phyloP scores from a whole-genome alignment of 2,888 invertebrate species.

The Monoplex corrugatus region DNA sequence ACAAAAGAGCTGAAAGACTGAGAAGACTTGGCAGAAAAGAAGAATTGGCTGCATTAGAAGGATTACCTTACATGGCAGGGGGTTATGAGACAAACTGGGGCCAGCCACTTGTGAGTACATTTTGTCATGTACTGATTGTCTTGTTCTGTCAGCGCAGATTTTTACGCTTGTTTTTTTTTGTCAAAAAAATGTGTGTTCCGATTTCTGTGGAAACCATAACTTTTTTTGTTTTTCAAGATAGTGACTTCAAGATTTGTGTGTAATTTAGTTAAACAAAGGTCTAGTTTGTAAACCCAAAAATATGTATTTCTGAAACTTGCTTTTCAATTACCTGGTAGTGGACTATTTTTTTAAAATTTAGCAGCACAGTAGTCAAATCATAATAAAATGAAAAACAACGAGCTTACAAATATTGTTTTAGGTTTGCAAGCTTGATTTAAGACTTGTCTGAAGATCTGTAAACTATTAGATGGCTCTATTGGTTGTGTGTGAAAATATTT shows the following conservation, averaged over 20 bases:
- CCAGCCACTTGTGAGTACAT: not conserved
- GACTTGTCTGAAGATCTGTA: not conserved
- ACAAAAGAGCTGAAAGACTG: conserved; percentile 31
- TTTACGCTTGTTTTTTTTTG: too few relatives aligned
- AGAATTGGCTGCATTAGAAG: conserved; percentile 16
- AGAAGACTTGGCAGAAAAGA: conserved; percentile 40
- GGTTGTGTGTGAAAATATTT: conserved; percentile 16
- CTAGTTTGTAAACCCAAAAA: conserved; percentile 5
- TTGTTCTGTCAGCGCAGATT: too few relatives aligned
- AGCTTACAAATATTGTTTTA: not conserved
- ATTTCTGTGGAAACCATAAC: not conserved
- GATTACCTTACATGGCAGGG: conserved; percentile 17
- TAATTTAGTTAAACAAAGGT: conserved; percentile 19
- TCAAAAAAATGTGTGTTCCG: not conserved
- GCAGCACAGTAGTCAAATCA: too few relatives aligned
- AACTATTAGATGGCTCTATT: not conserved
- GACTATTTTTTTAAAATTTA: not conserved
- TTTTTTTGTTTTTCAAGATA: conserved; percentile 45
- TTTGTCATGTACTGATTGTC: too few relatives aligned
- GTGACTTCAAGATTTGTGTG: conserved; percentile 46
- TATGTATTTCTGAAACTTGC: not conserved
- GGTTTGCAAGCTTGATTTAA: conserved; percentile 18
- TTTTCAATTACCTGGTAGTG: not conserved
- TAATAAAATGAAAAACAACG: not conserved
- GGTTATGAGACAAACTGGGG: not conserved